Conservation (phyloP, 2,113 vertebrate genomes). For the Python bivittatus region DNA sequence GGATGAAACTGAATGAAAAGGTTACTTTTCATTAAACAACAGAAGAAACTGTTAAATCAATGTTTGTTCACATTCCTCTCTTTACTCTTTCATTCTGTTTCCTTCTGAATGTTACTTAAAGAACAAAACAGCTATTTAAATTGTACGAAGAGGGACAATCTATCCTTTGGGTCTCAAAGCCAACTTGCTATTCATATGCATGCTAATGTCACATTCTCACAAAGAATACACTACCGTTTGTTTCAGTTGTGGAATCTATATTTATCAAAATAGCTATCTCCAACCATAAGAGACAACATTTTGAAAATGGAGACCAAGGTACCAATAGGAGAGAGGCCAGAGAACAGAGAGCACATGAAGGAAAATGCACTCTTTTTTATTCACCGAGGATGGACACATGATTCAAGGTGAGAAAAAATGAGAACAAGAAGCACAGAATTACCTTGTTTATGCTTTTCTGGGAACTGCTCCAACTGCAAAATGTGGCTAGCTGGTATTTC, state of each 20-base stretch:
- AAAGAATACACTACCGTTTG: neutral
- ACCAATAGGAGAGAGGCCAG: neutral
- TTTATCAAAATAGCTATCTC: neutral
- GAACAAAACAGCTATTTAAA: conserved; percentile 27
- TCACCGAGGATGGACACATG: neutral
- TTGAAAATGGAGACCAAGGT: neutral
- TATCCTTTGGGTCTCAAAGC: conserved; percentile 15
- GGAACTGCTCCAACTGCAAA: neutral
- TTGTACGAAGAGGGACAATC: neutral
- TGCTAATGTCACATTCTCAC: neutral
- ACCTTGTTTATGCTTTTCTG: neutral
- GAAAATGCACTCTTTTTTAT: neutral
- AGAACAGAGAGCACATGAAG: neutral
- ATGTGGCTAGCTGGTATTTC: neutral
- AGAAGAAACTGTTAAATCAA: neutral
- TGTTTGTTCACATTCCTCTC: neutral
- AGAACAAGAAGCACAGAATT: neutral
- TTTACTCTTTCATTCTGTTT: conserved; percentile 11
- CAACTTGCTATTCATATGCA: conserved; percentile 20
- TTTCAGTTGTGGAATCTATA: neutral
- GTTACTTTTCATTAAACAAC: neutral
- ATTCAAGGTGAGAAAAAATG: neutral
- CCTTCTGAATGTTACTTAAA: neutral
- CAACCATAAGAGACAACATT: neutral
- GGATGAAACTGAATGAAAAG: neutral